These are phyloP conservation scores for Melipona quadrifasciata DNA, from an alignment of 1,140 invertebrate genomes.

Conservation along the genomic window DNA sequence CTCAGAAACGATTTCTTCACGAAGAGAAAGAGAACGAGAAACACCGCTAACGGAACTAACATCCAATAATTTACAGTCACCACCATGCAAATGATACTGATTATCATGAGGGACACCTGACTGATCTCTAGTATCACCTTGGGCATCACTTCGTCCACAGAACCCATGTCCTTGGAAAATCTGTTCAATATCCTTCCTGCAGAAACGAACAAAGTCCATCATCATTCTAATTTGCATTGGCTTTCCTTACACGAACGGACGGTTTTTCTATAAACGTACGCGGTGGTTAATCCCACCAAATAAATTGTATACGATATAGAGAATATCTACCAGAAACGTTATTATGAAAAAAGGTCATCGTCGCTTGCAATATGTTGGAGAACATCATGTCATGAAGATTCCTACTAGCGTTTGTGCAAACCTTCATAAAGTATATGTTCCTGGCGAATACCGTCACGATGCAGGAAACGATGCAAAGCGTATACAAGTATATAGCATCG, in stretches of 20 bases:
- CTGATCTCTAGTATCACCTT: slow-evolving; percentile 85
- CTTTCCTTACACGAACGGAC: background rate
- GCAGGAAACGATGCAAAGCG: slow-evolving; percentile 71
- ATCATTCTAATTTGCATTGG: background rate
- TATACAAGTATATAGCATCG: slow-evolving; percentile 78
- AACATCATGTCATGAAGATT: slow-evolving; percentile 94
- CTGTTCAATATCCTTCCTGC: slow-evolving; percentile 88
- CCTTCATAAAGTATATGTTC: slow-evolving; percentile 88
- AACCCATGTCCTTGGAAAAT: slow-evolving; percentile 91
- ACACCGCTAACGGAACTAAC: slow-evolving; percentile 81
- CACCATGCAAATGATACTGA: slow-evolving; percentile 82
- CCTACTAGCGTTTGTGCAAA: slow-evolving; percentile 91
- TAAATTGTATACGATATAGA: background rate
- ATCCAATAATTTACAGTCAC: slow-evolving; percentile 84
- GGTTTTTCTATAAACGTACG: background rate
- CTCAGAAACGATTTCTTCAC: slow-evolving; percentile 84
- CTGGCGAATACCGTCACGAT: slow-evolving; percentile 83
- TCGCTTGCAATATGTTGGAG: slow-evolving; percentile 86
- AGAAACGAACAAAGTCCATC: background rate
- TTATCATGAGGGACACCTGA: slow-evolving; percentile 80
- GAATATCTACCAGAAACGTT: slow-evolving; percentile 87
- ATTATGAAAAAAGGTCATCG: slow-evolving; percentile 93
- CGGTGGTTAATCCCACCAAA: background rate
- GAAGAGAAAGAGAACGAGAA: slow-evolving; percentile 82
- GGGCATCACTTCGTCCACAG: slow-evolving; percentile 91